Base-by-base conservation (phyloP, 1,140 invertebrate species). In the Acromyrmex heyeri region DNA sequence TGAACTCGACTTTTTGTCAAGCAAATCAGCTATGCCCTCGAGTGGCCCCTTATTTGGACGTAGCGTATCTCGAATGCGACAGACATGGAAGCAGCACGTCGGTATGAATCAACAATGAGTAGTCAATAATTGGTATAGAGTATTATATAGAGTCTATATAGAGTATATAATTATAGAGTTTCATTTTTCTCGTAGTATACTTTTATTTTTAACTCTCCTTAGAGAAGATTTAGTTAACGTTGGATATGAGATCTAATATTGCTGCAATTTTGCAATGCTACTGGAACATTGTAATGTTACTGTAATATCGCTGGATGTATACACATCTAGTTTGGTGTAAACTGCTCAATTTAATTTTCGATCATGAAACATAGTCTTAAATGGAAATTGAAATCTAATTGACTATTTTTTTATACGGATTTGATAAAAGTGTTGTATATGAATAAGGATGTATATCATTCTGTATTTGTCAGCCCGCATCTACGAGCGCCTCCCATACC, bases 401-500 rank as follows among this genome's bases (percentile, higher is more conserved):
- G 61, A 69, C 27, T 57, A 75, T 85, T 87, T 34, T 34, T 50
- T 48, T 10, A 44, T 44, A 81, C 76, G 48, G 59, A 64, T 78
- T 73, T 59, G 30, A 57, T 18, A 44, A 72, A 76, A n/a, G 82
- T 73, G 14, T 50, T 16, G 4, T 50, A 50, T 16, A 16, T 48
- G 59, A 30, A 69, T 30, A 79, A 27, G 79, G 72, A 87, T 65
- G 76, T 82, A 85, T 86, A 79, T 91, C 87, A 88, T 91, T 67
- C 86, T 83, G 75, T 76, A 91, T 91, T 91, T 91, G 90, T 91
- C 90, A 91, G 87, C 18, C 48, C 55, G 64, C 38, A 65, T 69
- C 81, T 50, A 78, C 53, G 21, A 64, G 30, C 65, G 62, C 73
- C 81, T 83, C 81, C 86, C 82, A 86, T 88, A 67, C 81, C 72